Evolutionary conservation across 2,888 invertebrate genomes (phyloP).

Genomic region (Cecidostiba fungosa): DNA sequence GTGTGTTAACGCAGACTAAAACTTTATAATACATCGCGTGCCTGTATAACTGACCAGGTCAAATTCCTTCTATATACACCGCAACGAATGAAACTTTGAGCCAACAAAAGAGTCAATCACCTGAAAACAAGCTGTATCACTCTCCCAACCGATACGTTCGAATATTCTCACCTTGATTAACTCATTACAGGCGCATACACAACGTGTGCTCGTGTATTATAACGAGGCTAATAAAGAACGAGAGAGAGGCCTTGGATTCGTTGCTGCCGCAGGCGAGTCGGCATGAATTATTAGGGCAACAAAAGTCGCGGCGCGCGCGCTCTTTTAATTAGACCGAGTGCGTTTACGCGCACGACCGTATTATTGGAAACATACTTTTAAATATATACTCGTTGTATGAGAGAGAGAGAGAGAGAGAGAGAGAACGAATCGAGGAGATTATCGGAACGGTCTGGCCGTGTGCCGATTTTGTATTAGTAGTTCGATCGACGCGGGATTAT

Average conservation of each 20-base stretch:
- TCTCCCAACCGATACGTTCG: not conserved
- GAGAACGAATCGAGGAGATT: constrained; percentile 1
- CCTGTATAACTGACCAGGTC: not conserved
- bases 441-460: constrained; percentile 1
- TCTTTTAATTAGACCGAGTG: constrained; percentile 50
- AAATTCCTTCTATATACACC: not conserved
- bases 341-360: not conserved
- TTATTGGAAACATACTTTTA: not conserved
- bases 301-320: constrained; percentile 71
- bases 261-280: constrained; percentile 63
- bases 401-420: not conserved
- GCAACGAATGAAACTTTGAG: not conserved
- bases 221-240: constrained; percentile 50
- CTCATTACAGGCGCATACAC: not conserved
- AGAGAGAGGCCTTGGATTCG: constrained; percentile 66
- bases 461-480: constrained; percentile 44
- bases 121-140: not conserved
- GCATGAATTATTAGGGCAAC: constrained; percentile 71
- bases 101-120: constrained; percentile 3
- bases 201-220: not conserved
- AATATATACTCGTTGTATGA: not conserved
- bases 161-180: constrained; percentile 8
- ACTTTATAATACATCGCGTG: constrained; percentile 19
- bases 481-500: not conserved
- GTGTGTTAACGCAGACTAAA: constrained; percentile 3